Percentiles rank a stretch among this genome's conserved stretches.
Conservation (phyloP, 1,140 invertebrate genomes). For the Drosophila pseudoobscura region DNA sequence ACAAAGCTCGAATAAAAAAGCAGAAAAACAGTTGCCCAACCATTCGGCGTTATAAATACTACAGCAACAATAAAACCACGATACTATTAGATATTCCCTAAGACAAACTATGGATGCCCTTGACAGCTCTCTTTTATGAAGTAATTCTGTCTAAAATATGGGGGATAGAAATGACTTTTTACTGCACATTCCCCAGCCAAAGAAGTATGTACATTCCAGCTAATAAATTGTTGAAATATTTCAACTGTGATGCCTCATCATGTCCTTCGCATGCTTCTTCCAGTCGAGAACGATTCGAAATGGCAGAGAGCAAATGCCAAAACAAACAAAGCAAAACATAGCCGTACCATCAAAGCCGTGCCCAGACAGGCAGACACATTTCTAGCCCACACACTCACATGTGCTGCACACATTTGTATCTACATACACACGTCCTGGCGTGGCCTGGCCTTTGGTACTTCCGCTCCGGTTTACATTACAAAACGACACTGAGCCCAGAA, state of each 20-base stretch:
- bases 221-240: conserved; percentile 49
- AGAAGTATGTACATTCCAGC: not conserved
- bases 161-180: no score
- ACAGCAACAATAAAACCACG: conserved; percentile 29
- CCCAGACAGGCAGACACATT: conserved; percentile 41
- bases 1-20: conserved; percentile 21
- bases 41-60: conserved; percentile 47
- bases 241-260: conserved; percentile 27
- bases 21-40: conserved; percentile 22
- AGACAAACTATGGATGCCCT: conserved; percentile 27
- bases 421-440: conserved; percentile 32
- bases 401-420: conserved; percentile 2
- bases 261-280: conserved; percentile 47
- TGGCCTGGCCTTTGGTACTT: conserved; percentile 58
- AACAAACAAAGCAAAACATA: conserved; percentile 25
- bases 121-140: not conserved
- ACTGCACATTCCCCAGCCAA: no score
- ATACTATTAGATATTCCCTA: conserved; percentile 17
- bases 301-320: conserved; percentile 44
- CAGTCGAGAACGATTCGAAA: conserved; percentile 23
- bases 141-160: not conserved
- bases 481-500: conserved; percentile 37
- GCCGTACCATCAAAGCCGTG: conserved; percentile 33
- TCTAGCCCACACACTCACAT: conserved; percentile 21
- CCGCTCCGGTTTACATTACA: conserved; percentile 66